Evolutionary conservation across 2,113 vertebrate species (phyloP).

Genomic region (Scortum barcoo): DNA sequence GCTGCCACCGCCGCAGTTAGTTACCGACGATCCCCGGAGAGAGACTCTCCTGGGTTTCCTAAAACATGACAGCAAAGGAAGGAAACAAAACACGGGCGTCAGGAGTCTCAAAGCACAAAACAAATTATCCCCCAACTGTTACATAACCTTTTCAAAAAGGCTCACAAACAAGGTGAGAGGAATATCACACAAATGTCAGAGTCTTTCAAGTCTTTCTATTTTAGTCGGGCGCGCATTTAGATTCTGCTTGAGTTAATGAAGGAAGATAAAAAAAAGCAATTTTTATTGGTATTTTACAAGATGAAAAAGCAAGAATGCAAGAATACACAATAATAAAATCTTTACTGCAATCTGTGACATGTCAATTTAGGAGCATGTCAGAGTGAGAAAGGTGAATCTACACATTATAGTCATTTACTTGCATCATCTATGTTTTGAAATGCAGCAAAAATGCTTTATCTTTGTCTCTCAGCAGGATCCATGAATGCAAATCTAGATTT

Average conservation of each 20-base stretch:
- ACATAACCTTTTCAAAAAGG: constrained; percentile 52
- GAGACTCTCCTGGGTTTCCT: constrained; percentile 58
- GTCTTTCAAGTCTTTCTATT: constrained; percentile 26
- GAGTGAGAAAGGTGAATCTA: too few relatives aligned
- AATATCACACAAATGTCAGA: constrained; percentile 7
- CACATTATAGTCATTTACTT: too few relatives aligned
- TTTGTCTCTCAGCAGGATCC: too few relatives aligned
- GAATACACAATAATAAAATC: too few relatives aligned
- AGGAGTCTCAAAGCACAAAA: constrained; percentile 70
- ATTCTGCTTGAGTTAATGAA: not conserved
- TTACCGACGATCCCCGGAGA: constrained; percentile 60
- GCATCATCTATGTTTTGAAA: too few relatives aligned
- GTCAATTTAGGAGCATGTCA: too few relatives aligned
- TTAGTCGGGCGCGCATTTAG: not conserved
- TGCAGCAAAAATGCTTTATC: too few relatives aligned
- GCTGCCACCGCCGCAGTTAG: constrained; percentile 49
- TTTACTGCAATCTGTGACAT: too few relatives aligned
- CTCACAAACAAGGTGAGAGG: constrained; percentile 50
- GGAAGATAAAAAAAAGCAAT: not conserved
- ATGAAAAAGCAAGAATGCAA: too few relatives aligned
- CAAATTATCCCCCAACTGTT: constrained; percentile 50
- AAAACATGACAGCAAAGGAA: constrained; percentile 57
- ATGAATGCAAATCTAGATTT: too few relatives aligned
- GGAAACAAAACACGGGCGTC: constrained; percentile 54
- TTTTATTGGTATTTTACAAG: not conserved